Conservation (phyloP, 2,888 invertebrate species). For the Nomada fucata region DNA sequence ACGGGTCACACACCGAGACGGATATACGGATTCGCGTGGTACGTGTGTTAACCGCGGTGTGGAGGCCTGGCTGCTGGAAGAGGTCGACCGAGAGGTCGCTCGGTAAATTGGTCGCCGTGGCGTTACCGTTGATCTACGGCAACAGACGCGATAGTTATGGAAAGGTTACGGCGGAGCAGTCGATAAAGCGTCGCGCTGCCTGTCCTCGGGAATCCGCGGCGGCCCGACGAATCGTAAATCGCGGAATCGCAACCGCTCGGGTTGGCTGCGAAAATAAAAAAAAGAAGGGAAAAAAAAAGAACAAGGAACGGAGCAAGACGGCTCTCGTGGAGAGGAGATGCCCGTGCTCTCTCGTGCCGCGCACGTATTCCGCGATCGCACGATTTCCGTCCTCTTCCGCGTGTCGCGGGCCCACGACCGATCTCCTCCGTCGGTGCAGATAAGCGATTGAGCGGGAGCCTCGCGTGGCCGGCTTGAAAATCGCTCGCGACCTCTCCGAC, state of each 20-base stretch:
- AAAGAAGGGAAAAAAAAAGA: constrained; percentile 14
- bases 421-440: constrained; percentile 38
- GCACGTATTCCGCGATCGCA: constrained; percentile 61
- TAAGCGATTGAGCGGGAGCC: constrained; percentile 44
- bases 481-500: background rate
- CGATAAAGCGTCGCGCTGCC: constrained; percentile 77
- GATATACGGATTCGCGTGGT: constrained; percentile 64
- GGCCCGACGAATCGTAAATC: constrained; percentile 75
- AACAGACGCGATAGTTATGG: constrained; percentile 80
- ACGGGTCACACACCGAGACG: constrained; percentile 62
- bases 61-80: constrained; percentile 70
- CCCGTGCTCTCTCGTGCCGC: constrained; percentile 26
- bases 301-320: constrained; percentile 39
- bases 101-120: constrained; percentile 81
- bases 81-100: constrained; percentile 80
- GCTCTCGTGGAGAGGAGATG: constrained; percentile 7
- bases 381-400: constrained; percentile 65
- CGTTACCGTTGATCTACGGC: constrained; percentile 81
- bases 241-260: constrained; percentile 71
- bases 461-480: constrained; percentile 37
- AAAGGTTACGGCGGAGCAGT: constrained; percentile 78
- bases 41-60: constrained; percentile 67
- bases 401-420: constrained; percentile 51
- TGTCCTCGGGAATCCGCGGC: constrained; percentile 73
- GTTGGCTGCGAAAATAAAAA: constrained; percentile 30